Conservation (phyloP, 2,113 vertebrate genomes). For the Panthera uncia region DNA sequence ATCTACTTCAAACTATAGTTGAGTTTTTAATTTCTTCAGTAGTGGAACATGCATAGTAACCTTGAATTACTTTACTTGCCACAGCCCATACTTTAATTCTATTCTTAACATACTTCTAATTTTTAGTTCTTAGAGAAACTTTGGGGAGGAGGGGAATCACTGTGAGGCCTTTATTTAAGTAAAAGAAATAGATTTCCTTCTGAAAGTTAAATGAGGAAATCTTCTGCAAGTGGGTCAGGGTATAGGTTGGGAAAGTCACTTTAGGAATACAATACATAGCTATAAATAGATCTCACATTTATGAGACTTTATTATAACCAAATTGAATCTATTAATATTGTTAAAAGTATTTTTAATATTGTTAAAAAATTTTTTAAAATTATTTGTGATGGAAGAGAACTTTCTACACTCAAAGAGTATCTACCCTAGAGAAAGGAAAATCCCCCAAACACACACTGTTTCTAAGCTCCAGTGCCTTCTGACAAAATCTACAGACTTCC, state of each 20-base stretch:
- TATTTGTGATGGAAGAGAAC: not conserved
- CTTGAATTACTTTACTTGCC: not conserved
- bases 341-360: not conserved
- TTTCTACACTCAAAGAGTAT: not conserved
- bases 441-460: not conserved
- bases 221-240: not conserved
- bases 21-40: not conserved
- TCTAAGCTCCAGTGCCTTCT: not conserved
- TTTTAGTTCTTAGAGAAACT: not conserved
- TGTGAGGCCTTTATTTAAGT: not conserved
- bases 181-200: conserved; percentile 11
- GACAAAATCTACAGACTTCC: not conserved
- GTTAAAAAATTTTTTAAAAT: not conserved
- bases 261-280: not conserved
- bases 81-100: not conserved
- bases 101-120: not conserved
- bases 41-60: not conserved
- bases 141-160: not conserved
- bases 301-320: not conserved
- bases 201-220: not conserved
- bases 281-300: not conserved
- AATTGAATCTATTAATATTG: not conserved
- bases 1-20: not conserved
- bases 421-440: not conserved
- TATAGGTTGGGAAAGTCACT: not conserved